phyloP scores from a whole-genome alignment of 2,113 vertebrate genomes.

The Pollachius pollachius region DNA sequence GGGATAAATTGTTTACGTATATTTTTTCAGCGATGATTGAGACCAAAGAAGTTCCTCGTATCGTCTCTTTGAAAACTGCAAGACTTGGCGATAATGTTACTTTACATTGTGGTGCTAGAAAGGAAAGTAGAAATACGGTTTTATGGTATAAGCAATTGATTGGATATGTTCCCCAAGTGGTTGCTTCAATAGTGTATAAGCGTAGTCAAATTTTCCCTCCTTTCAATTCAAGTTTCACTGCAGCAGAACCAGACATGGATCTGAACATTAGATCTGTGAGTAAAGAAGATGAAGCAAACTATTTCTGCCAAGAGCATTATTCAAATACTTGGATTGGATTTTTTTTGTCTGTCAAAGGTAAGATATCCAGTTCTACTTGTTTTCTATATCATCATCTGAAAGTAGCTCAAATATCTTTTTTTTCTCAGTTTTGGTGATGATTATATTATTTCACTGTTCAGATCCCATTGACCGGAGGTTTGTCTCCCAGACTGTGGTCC shows the following conservation, averaged over 20 bases:
- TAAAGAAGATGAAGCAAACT: conserved; percentile 47
- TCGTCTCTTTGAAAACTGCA: conserved; percentile 20
- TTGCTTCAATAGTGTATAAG: background rate
- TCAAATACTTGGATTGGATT: background rate
- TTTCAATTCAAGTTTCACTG: background rate
- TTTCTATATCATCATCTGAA: background rate
- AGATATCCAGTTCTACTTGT: background rate
- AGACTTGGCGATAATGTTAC: conserved; percentile 25
- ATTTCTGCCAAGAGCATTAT: conserved; percentile 22
- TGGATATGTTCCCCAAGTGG: conserved; percentile 28
- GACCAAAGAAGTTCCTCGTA: background rate
- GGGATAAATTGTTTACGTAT: background rate
- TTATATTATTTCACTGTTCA: conserved; percentile 20
- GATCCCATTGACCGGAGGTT: background rate
- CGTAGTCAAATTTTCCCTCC: fast-evolving
- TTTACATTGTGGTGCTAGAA: conserved; percentile 9
- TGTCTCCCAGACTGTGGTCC: background rate
- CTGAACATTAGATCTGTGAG: conserved; percentile 35
- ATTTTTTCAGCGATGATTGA: conserved; percentile 28
- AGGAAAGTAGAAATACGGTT: background rate
- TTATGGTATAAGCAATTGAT: conserved; percentile 36
- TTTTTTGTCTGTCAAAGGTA: conserved; percentile 46
- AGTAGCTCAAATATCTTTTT: background rate
- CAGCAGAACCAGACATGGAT: fast-evolving
- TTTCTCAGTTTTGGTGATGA: fast-evolving